Base-by-base conservation (phyloP, 2,888 invertebrate species). In the Tenthredo livida region DNA sequence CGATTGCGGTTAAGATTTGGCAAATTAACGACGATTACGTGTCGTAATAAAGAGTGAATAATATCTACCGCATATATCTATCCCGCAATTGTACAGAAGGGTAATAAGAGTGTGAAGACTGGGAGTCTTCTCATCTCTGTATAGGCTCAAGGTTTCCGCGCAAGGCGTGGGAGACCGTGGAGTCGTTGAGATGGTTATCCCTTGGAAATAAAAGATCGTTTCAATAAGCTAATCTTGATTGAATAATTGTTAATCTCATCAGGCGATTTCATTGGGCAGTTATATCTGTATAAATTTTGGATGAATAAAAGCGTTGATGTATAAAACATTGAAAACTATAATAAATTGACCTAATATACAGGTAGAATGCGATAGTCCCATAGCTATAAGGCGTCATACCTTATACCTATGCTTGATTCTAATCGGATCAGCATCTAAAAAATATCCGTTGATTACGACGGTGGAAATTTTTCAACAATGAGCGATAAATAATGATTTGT, bases 161-260 rank as follows among this genome's bases (percentile, higher is more conserved):
- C 54, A 12, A 77, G 25, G 54, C 77, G 77, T 77, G 77, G 77
- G 77, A 29, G 33, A 77, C 47, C 77, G 40, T 33, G 33, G 29
- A 33, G 6, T 29, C 25, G 54, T 54, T 33, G n/a, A 33, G 54
- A 77, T 77, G 77, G 43, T 77, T 77, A 54, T 77, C 54, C 33
- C 17, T 77, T 54, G 54, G 47, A 77, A 33, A 77, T 43, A 33
- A 70, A 50, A 67, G 21, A 83, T 47, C 29, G 58, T 83, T 83
- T 83, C 47, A 47, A 70, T 33, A n/a, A 83, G 12, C 37, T 17
- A 80, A 61, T 58, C 80, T 77, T 77, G 77, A 77, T 77, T 29
- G 77, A 21, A 61, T 61, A 40, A 80, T 61, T 5, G 61, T 61
- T 15, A 40, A 21, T 61, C 12, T 17, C 15, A 61, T 73, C 1